Evolutionary conservation across 1,140 invertebrate species (phyloP).

Genomic region (Venturia canescens): DNA sequence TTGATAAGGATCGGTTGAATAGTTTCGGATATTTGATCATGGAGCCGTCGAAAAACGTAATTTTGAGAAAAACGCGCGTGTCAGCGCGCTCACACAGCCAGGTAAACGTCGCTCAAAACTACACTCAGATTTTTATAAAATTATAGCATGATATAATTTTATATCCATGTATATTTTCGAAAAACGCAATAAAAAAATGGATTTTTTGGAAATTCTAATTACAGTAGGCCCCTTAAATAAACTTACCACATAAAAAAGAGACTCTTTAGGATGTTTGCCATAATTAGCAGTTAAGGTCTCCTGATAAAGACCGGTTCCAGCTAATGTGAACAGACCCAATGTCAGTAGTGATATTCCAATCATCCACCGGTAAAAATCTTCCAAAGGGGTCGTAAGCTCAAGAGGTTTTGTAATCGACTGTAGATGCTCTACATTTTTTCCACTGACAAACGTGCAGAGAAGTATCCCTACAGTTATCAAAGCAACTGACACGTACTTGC

Average conservation of each 20-base stretch:
- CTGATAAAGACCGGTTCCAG: constrained; percentile 97
- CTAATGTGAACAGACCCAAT: constrained; percentile 93
- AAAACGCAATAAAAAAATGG: no score
- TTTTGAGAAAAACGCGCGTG: no score
- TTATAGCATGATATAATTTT: no score
- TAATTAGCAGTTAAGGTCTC: constrained; percentile 90
- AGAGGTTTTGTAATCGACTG: constrained; percentile 55
- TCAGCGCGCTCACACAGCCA: no score
- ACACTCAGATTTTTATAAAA: no score
- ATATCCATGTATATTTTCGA: no score
- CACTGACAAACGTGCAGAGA: constrained; percentile 94
- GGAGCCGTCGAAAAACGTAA: no score
- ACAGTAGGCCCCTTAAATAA: no score
- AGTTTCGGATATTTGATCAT: no score
- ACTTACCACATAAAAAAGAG: constrained; percentile 93
- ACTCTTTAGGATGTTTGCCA: constrained; percentile 97
- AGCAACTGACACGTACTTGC: constrained; percentile 94
- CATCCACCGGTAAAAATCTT: constrained; percentile 89
- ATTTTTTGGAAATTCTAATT: no score
- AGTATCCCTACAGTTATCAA: constrained; percentile 96
- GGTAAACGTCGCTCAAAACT: no score
- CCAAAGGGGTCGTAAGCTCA: constrained; percentile 64
- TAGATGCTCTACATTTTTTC: constrained; percentile 80
- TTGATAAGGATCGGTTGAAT: no score
- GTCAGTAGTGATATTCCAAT: constrained; percentile 91